A percentile compares a stretch with the other conserved stretches of the same genome.
phyloP scores from a whole-genome alignment of 1,140 invertebrate genomes.

The Bursaphelenchus mucronatus region DNA sequence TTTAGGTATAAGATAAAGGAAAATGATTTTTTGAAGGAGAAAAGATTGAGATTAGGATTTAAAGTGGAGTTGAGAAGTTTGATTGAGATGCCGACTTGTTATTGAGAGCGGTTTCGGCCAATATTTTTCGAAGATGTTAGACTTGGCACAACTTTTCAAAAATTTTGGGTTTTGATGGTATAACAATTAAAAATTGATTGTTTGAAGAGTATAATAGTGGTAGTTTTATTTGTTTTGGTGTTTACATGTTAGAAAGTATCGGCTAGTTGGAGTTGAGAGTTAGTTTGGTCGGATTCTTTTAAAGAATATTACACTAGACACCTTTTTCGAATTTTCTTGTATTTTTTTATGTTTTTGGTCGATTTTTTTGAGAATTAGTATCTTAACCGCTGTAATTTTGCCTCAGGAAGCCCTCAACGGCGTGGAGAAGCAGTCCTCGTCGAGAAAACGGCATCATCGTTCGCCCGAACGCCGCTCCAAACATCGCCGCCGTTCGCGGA shows the following conservation, averaged over 20 bases:
- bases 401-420: constrained; percentile 85
- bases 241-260: neutral
- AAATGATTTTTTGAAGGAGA: too few species aligned
- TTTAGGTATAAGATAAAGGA: too few species aligned
- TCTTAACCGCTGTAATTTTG: constrained; percentile 1
- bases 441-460: constrained; percentile 79
- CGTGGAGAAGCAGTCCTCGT: constrained; percentile 69
- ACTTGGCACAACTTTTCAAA: too few species aligned
- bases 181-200: too few species aligned
- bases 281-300: constrained; percentile 18
- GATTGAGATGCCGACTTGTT: too few species aligned
- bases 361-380: neutral
- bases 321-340: neutral
- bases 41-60: too few species aligned
- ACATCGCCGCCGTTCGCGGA: constrained; percentile 46
- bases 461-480: constrained; percentile 35
- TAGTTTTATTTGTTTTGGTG: too few species aligned
- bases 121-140: too few species aligned
- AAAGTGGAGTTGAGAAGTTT: too few species aligned
- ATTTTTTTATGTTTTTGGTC: constrained; percentile 10
- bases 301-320: neutral
- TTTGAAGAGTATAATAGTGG: too few species aligned
- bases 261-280: neutral
- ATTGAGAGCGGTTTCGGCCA: too few species aligned
- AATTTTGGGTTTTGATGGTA: too few species aligned